Evolutionary conservation across 1,140 invertebrate species (phyloP), one percentile per base, ranked within the genome.

Genomic region (Plodia interpunctella): DNA sequence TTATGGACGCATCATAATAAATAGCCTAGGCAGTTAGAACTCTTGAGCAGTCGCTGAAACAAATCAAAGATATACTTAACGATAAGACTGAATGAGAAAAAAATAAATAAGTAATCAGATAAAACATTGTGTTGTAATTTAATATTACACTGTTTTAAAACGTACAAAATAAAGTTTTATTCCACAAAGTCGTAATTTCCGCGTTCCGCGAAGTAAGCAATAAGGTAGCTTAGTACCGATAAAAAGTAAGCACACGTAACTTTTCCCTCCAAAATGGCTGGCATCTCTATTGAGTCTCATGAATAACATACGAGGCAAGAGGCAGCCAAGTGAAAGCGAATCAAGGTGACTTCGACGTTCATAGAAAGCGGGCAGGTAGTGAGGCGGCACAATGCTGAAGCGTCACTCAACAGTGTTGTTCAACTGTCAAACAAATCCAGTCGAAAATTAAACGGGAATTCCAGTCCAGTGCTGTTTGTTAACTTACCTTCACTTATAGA

Each of bases 261-360:
- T 25, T 17, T 57, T 57, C 20, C 21, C 13, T 49, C 56, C 20
- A 13, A 57, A 49, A 57, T 17, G 21, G 17, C 19, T 15, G 5
- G 17, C 25, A 59, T 59, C 20, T 59, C 51, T 25, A 59, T 59
- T 50, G 57, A 52, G 57, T 20, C 13, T 59, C 49, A 59, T 59
- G 50, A 52, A 59, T 59, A 59, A 32, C 49, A 17, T 53, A 59
- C 49, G 49, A 59, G 57, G 2, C 17, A 30, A 21, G 49, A 59
- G 57, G 11, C 17, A 19, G 49, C 21, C 57, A 49, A n/a, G 32
- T 51, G 49, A 59, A 50, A 49, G 19, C 17, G 32, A 20, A 35
- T 53, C 57, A 38, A 59, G 57, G 57, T 50, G 32, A 53, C 50
- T 53, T 20, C 4, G 38, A 17, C 38, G 38, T 44, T 44, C 38